phyloP scores from a whole-genome alignment of 2,888 invertebrate species.

The Mythimna albipuncta region DNA sequence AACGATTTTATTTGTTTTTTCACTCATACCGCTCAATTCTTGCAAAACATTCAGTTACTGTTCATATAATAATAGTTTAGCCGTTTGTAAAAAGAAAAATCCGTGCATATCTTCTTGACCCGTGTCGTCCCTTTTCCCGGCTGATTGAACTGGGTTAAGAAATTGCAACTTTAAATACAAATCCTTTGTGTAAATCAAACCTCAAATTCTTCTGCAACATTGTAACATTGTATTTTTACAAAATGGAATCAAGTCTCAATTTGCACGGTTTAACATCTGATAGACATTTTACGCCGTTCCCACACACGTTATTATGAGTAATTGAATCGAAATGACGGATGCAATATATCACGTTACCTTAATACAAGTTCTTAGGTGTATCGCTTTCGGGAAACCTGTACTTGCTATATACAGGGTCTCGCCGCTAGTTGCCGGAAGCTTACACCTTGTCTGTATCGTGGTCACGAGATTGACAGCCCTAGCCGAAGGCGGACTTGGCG shows the following conservation, averaged over 20 bases:
- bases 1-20: constrained; percentile 80
- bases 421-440: constrained; percentile 79
- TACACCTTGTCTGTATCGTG: constrained; percentile 67
- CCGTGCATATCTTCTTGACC: constrained; percentile 19
- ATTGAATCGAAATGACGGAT: constrained; percentile 40
- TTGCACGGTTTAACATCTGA: constrained; percentile 20
- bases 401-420: constrained; percentile 52
- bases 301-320: constrained; percentile 22
- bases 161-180: constrained; percentile 20
- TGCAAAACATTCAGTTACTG: constrained; percentile 49
- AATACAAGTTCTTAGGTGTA: constrained; percentile 61
- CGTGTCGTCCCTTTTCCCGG: constrained; percentile 19
- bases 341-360: constrained; percentile 58
- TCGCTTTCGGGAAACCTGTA: constrained; percentile 68
- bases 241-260: background rate
- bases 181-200: constrained; percentile 14
- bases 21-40: constrained; percentile 65
- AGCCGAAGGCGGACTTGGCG: constrained; percentile 68
- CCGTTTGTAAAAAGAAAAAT: constrained; percentile 6
- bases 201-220: constrained; percentile 6
- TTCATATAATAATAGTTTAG: constrained; percentile 12
- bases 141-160: constrained; percentile 38
- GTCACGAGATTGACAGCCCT: constrained; percentile 76
- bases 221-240: constrained; percentile 7
- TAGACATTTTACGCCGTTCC: constrained; percentile 24